These are phyloP conservation scores for Micrasema minimum DNA, from an alignment of 1,140 invertebrate genomes.

Conservation along the genomic window DNA sequence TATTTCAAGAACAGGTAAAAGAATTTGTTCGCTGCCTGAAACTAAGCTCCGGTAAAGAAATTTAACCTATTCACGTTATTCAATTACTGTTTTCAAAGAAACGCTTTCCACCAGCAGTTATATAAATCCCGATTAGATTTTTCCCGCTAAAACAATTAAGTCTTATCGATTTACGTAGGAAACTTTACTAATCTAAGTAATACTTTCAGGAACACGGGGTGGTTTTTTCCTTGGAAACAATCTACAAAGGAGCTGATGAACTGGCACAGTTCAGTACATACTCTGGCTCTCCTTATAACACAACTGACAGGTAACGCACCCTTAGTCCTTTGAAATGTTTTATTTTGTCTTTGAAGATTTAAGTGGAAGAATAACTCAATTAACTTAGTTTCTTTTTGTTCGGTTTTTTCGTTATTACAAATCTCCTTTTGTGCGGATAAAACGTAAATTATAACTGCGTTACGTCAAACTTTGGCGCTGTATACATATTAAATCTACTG, in stretches of 20 bases:
- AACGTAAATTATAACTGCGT: constrained; percentile 45
- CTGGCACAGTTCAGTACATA: constrained; percentile 63
- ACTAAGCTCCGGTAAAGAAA: constrained; percentile 17
- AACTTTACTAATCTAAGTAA: constrained; percentile 36
- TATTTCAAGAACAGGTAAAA: too few species aligned
- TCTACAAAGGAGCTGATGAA: constrained; percentile 63
- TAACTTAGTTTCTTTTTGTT: constrained; percentile 38
- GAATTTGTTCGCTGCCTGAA: constrained; percentile 1
- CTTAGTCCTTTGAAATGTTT: constrained; percentile 11
- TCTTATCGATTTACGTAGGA: neutral
- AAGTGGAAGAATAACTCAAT: constrained; percentile 48
- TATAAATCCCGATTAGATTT: constrained; percentile 22
- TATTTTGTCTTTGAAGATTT: constrained; percentile 28
- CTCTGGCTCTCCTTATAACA: constrained; percentile 64
- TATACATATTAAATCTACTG: constrained; percentile 32
- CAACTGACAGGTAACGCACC: constrained; percentile 63
- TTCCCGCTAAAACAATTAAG: constrained; percentile 30
- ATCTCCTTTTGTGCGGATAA: constrained; percentile 34
- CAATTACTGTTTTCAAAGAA: constrained; percentile 20
- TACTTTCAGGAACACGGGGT: constrained; percentile 65
- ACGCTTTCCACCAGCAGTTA: constrained; percentile 6
- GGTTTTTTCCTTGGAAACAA: constrained; percentile 65
- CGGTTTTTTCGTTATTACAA: constrained; percentile 32
- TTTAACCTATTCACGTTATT: constrained; percentile 25
- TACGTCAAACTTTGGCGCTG: constrained; percentile 39